Conservation (phyloP, 2,797 vertebrate genomes). For the Mus caroli region DNA sequence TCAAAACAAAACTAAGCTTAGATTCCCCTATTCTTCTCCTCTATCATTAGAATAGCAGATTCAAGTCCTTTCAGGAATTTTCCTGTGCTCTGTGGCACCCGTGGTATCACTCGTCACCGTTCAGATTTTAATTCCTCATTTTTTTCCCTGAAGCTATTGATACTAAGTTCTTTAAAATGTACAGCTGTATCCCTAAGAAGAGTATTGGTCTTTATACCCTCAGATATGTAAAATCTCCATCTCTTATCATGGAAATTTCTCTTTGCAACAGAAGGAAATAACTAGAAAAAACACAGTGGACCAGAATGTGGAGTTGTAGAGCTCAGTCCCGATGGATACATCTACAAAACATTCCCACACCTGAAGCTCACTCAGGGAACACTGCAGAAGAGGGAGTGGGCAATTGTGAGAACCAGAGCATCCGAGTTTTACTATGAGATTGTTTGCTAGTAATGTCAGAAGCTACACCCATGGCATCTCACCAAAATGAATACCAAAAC, state of each 20-base stretch:
- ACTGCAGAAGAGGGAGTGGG: not conserved
- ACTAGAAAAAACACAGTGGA: not conserved
- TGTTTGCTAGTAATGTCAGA: not conserved
- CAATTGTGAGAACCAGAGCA: not conserved
- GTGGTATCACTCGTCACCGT: not conserved
- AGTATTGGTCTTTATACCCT: not conserved
- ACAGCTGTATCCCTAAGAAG: not conserved
- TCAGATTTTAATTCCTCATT: not conserved
- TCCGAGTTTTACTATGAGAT: not conserved
- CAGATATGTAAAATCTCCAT: not conserved
- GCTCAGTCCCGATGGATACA: not conserved
- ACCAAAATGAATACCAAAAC: not conserved
- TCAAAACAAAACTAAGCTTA: constrained; percentile 18
- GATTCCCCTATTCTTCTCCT: not conserved
- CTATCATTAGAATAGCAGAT: not conserved
- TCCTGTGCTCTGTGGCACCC: not conserved
- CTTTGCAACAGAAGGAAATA: not conserved
- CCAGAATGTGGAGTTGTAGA: not conserved
- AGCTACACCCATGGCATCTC: not conserved
- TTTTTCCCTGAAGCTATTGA: not conserved
- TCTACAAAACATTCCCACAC: not conserved
- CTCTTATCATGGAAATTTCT: not conserved
- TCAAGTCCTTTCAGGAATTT: not conserved
- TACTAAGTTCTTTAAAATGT: not conserved
- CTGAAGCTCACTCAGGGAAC: not conserved